A percentile compares a stretch with the other conserved stretches of the same genome.
phyloP scores from a whole-genome alignment of 2,797 vertebrate species.

The Sparidentex hasta region DNA sequence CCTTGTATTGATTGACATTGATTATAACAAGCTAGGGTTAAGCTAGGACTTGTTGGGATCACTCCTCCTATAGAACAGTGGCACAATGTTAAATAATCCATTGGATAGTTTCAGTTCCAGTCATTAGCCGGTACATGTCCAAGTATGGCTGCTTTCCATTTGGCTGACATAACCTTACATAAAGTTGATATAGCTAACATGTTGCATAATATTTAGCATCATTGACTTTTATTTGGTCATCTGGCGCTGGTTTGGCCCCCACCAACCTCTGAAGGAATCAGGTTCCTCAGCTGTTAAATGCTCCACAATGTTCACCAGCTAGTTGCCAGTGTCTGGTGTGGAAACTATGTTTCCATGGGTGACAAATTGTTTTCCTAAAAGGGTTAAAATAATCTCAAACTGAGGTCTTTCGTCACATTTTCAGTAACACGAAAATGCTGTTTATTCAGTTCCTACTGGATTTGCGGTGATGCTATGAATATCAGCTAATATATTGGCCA shows the following conservation, averaged over 20 bases:
- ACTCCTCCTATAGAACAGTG: not conserved
- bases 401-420: not conserved
- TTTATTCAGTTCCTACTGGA: not conserved
- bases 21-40: constrained; percentile 7
- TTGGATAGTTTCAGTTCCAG: not conserved
- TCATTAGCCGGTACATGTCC: not conserved
- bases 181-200: not conserved
- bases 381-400: not conserved
- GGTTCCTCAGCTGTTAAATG: not conserved
- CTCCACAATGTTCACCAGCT: not conserved
- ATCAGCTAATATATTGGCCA: not conserved
- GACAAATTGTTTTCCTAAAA: not conserved
- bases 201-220: not conserved
- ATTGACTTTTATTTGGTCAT: not conserved
- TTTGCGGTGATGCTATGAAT: not conserved
- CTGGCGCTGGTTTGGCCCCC: not conserved
- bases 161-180: not conserved
- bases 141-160: not conserved
- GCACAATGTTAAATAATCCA: not conserved
- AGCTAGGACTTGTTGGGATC: not conserved
- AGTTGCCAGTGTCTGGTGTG: not conserved
- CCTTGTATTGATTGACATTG: not conserved
- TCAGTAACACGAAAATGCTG: not conserved
- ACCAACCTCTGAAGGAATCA: too few relatives aligned
- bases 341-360: not conserved